Percentiles rank a stretch among this genome's conserved stretches.
Conservation (phyloP, 2,113 vertebrate species). For the Rhinopomastus cyanomelas region DNA sequence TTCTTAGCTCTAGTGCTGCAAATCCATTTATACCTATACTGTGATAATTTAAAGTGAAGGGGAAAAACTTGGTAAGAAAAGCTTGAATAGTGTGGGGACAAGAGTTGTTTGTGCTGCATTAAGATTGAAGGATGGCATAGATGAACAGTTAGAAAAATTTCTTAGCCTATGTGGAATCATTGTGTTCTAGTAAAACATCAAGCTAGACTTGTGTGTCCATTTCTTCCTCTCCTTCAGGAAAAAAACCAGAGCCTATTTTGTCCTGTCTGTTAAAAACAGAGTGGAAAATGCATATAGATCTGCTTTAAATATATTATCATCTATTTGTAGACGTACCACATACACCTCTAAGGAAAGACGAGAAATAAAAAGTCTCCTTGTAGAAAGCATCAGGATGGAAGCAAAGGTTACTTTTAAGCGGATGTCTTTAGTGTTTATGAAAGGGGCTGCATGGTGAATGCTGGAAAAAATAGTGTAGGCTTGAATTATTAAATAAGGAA, state of each 20-base stretch:
- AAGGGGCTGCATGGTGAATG: background rate
- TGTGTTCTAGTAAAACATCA: background rate
- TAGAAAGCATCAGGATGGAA: slow-evolving; percentile 6
- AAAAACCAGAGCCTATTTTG: background rate
- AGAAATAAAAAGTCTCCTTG: slow-evolving; percentile 21
- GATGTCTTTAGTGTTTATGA: background rate
- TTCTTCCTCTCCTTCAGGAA: background rate
- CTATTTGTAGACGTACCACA: background rate
- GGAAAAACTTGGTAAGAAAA: background rate
- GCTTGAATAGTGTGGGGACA: background rate
- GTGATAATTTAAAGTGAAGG: background rate
- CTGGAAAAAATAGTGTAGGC: background rate
- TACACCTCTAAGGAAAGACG: slow-evolving; percentile 19
- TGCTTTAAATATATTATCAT: background rate
- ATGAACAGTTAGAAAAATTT: background rate
- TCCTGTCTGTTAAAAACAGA: background rate
- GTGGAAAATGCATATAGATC: background rate
- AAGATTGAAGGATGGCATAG: background rate
- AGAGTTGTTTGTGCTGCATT: background rate
- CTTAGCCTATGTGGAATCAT: background rate
- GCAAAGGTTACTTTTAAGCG: slow-evolving; percentile 10
- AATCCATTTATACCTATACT: background rate
- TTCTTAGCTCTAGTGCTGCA: background rate
- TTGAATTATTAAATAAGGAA: background rate
- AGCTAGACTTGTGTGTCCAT: background rate